Evolutionary conservation across 2,113 vertebrate species (phyloP), one percentile per base, ranked within the genome.

Genomic region (Bubo blakistoni): DNA sequence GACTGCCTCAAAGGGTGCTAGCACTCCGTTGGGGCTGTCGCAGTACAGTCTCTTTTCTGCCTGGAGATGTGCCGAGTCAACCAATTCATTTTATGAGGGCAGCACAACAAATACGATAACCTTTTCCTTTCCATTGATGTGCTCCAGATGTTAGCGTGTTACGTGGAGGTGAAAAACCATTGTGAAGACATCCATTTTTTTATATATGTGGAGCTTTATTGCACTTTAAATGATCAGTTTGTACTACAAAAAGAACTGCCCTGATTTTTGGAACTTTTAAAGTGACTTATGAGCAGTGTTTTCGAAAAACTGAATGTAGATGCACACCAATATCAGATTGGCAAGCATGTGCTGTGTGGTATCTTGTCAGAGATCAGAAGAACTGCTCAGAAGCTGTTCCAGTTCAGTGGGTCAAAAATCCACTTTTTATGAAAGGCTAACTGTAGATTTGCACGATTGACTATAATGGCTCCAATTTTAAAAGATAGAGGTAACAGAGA

Each of bases 391-490:
- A 96, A 96, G 87, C 88, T 96, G 71, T 97, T 97, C 95, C 90
- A 97, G 94, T 97, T 98, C 96, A 98, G 67, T 95, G 92, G 95
- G 97, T 98, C 97, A 98, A 97, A 98, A 98, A 92, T 97, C 90
- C 69, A 89, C 95, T 95, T 94, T 96, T 98, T 97, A 94, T 72
- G 7, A 93, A 98, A 95, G 82, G 81, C 83, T 94, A 96, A 90
- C 93, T 92, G 81, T 92, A 90, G 96, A 98, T 98, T 98, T 98
- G 82, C 88, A 96, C 87, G 6, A 97, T 98, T 98, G 94, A 97
- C 97, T 97, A 10, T 97, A 97, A 98, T 97, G 97, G 93, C 92
- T 97, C 92, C 96, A 98, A 96, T 98, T 98, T 98, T 96, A 93
- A 96, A 96, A 98, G 96, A 95, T 16, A 94, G 95, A 97, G 72